phyloP scores from a whole-genome alignment of 1,140 invertebrate genomes.

The Apis laboriosa region DNA sequence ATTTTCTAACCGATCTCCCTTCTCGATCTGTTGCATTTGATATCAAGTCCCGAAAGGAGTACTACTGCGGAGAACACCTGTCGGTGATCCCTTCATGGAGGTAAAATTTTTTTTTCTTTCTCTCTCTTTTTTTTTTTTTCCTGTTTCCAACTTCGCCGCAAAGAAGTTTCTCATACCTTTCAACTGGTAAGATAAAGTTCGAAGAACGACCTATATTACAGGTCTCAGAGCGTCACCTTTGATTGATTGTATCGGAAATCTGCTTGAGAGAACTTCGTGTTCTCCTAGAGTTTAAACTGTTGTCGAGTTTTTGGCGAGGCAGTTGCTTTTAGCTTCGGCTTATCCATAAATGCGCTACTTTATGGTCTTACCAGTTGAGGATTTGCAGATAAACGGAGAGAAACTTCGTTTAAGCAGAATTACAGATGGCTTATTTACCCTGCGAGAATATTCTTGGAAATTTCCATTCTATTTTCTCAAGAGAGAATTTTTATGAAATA shows the following conservation, averaged over 20 bases:
- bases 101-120: not conserved
- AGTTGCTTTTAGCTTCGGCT: not conserved
- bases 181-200: not conserved
- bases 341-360: not conserved
- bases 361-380: not conserved
- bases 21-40: slow-evolving; percentile 9
- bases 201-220: not conserved
- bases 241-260: slow-evolving; percentile 19
- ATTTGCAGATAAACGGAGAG: not conserved
- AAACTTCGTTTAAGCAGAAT: not conserved
- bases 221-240: not conserved
- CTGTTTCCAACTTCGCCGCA: not conserved
- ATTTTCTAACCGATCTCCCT: slow-evolving; percentile 21
- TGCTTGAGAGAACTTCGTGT: not conserved
- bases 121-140: not conserved
- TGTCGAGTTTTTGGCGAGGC: not conserved
- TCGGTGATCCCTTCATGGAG: not conserved
- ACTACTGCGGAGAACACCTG: slow-evolving; percentile 13
- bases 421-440: not conserved
- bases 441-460: not conserved
- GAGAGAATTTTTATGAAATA: not conserved
- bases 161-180: not conserved
- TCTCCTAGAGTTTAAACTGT: no score
- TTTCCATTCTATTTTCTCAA: not conserved
- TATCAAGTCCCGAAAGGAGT: not conserved